These are phyloP conservation scores for Microctenopoma lineatum DNA, from an alignment of 2,797 vertebrate species.

Conservation along the genomic window DNA sequence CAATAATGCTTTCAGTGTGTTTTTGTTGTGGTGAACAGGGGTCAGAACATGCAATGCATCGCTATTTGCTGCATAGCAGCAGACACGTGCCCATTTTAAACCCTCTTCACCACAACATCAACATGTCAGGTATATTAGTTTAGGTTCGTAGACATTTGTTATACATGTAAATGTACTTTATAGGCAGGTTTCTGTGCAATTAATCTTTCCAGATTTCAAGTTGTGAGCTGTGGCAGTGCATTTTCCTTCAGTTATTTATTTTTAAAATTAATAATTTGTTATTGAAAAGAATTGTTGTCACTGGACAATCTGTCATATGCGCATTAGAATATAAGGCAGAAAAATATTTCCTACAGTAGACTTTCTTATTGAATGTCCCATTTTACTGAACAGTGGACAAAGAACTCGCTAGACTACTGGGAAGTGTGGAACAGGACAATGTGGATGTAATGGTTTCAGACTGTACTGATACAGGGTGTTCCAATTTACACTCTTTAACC, in stretches of 20 bases:
- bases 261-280: neutral
- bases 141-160: neutral
- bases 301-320: neutral
- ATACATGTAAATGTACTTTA: neutral
- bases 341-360: slow-evolving; percentile 9
- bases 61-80: too few species aligned
- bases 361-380: slow-evolving; percentile 1
- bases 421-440: slow-evolving; percentile 61
- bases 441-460: slow-evolving; percentile 38
- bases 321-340: neutral
- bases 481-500: slow-evolving; percentile 38
- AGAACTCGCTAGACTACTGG: slow-evolving; percentile 8
- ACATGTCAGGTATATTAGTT: too few species aligned
- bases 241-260: neutral
- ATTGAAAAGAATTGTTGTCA: neutral
- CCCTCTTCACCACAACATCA: too few species aligned
- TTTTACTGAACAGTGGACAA: slow-evolving; percentile 16
- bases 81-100: too few species aligned
- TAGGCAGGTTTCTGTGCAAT: neutral
- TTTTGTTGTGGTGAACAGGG: too few species aligned
- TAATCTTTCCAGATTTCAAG: too few species aligned
- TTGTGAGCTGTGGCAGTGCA: too few species aligned
- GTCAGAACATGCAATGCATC: too few species aligned
- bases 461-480: slow-evolving; percentile 69
- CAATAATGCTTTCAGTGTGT: too few species aligned